Conservation (phyloP, 2,797 vertebrate species). For the Muraenolepis orangiensis region DNA sequence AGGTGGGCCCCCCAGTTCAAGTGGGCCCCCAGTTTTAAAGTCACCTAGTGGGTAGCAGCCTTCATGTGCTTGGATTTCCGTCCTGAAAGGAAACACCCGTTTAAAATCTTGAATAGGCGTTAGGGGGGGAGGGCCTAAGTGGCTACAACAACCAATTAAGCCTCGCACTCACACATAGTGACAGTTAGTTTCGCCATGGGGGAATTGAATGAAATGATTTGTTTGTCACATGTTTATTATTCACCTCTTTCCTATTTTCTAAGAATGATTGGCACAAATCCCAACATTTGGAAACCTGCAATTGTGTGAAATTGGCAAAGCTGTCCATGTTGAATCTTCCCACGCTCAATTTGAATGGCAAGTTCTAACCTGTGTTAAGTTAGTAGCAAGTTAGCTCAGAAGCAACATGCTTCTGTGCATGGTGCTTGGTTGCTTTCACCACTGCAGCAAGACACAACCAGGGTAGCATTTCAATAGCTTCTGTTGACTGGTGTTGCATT, state of each 20-base stretch:
- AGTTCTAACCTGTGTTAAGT: not conserved
- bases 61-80: not conserved
- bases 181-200: not conserved
- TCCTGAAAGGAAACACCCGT: not conserved
- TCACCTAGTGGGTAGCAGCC: no score
- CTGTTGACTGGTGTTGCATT: slow-evolving; percentile 17
- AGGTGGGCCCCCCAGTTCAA: no score
- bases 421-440: no score
- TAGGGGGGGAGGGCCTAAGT: not conserved
- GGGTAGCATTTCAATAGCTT: slow-evolving; percentile 16
- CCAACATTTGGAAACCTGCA: not conserved
- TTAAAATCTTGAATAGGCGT: not conserved
- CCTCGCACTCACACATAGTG: not conserved
- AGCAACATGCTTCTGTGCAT: no score
- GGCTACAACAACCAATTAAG: not conserved
- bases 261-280: not conserved
- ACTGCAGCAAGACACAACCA: not conserved
- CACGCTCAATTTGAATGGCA: not conserved
- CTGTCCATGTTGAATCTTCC: not conserved
- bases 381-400: no score
- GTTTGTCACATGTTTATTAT: not conserved
- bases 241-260: not conserved
- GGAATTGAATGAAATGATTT: not conserved
- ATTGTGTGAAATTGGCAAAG: not conserved
- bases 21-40: no score